Evolutionary conservation across 2,797 vertebrate species (phyloP), one percentile per base, ranked within the genome.

Genomic region (Lacerta agilis): DNA sequence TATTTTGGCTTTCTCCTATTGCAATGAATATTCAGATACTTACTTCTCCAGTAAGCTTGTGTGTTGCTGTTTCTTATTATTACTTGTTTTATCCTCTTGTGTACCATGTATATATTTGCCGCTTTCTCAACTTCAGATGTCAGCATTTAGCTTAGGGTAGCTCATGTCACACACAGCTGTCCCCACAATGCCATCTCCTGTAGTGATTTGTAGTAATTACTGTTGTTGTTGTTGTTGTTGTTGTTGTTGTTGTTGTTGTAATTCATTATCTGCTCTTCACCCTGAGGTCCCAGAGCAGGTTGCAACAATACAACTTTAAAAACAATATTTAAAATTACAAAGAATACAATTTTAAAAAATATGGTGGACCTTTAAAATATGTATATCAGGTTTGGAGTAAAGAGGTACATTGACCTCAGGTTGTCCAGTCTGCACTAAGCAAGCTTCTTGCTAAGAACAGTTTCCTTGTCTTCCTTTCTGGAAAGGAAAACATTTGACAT

Each of bases 401-500:
- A 55, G 49, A 55, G 49, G 11, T 55, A 13, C 49, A 61, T 23
- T 61, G 61, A 45, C 17, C 61, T 8, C 11, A 17, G 13, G 17
- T 36, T 71, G 27, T 20, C 72, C 0, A 29, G 23, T 7, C 33
- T 27, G 5, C 1, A 80, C n/a, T 25, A 61, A 64, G 23, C 45
- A 79, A 27, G 1, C 13, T 18, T 38, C 33, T 49, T 82, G 23
- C 1, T 88, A 2, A 27, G 5, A 36, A 7, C 23, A 71, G 29
- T 85, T 91, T 8, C 73, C 75, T 73, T 49, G 2, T 13, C 79
- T 55, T n/a, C 61, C 33, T 83, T 89, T 20, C 76, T 3, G 69
- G 5, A 72, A 36, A n/a, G 1, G 13, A 5, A 79, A 29, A 15
- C 76, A 23, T 85, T 33, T 8, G 0, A 0, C n/a, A 76, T 71